A percentile compares a stretch with the other conserved stretches of the same genome.
Conservation (phyloP, 2,888 invertebrate species). For the Zele albiditarsus region DNA sequence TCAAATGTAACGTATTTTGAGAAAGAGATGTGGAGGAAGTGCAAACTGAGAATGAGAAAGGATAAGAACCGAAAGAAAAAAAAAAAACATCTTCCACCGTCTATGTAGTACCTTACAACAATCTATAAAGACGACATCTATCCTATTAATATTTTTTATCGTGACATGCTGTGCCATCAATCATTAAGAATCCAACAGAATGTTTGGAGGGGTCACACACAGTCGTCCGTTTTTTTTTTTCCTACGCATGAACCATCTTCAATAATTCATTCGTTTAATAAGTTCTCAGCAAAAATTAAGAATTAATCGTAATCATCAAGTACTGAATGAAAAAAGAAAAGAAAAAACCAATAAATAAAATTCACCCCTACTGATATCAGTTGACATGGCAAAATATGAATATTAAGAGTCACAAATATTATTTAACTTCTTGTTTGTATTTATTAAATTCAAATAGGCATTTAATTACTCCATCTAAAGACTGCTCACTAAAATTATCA, state of each 20-base stretch:
- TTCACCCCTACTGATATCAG: too few species aligned
- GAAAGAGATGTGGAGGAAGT: not conserved
- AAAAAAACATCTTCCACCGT: not conserved
- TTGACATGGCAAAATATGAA: not conserved
- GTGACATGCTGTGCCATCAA: not conserved
- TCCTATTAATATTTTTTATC: conserved; percentile 6
- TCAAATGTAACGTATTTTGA: not conserved
- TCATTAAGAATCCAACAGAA: not conserved
- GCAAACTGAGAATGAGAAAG: not conserved
- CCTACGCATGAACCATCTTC: too few species aligned
- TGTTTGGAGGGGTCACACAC: not conserved
- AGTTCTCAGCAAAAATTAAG: too few species aligned
- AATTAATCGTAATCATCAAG: too few species aligned
- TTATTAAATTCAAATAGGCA: conserved; percentile 18
- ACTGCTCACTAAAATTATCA: conserved; percentile 46
- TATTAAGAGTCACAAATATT: not conserved
- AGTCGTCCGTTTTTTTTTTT: not conserved
- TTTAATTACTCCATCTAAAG: conserved; percentile 48
- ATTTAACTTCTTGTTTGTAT: not conserved
- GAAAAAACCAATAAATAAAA: too few species aligned
- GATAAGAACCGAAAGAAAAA: conserved; percentile 17
- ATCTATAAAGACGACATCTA: conserved; percentile 21
- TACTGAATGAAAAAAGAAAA: too few species aligned
- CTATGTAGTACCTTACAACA: conserved; percentile 1
- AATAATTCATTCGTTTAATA: too few species aligned